Base-by-base conservation (phyloP, 2,113 vertebrate species). In the Macrotis lagotis region DNA sequence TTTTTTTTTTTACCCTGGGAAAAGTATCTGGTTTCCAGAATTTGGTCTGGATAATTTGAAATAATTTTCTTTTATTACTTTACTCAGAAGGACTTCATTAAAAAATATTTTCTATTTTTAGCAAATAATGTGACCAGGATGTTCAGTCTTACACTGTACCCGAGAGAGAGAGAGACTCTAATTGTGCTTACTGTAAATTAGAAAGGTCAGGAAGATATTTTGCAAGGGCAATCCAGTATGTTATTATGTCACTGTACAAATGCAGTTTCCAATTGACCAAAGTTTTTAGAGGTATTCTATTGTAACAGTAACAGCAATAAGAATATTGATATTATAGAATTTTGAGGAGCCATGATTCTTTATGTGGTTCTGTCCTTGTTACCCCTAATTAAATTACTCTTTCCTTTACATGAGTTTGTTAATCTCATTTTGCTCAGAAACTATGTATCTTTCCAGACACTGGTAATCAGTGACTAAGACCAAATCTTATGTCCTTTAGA, bases 61-160 rank as follows among this genome's bases (percentile, higher is more conserved):
- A 83, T 83, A 83, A 83, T 83, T 83, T 83, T 44, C 66, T 83
- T 44, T 83, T 83, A 44, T 83, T 44, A 44, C 66, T 44, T 83
- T 92, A 91, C 91, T 74, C 26, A 91, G n/a, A 95, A 96, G 94
- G 49, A 83, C 66, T 83, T 10, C 37, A 25, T 66, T 37, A 52
- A 50, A 90, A 92, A 51, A 55, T 26, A 59, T 8, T 25, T 53
- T 89, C 51, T 47, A 89, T 44, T 49, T 90, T 50, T 91, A 91
- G 52, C 48, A 94, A 96, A 94, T n/a, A 89, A 10, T 5, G 53
- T 48, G 51, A 92, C 88, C 90, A 89, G 89, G 92, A 91, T 22
- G 25, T 12, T 92, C n/a, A 83, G 66, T 44, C 14, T 83, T 83
- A 7, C 19, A 83, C 19, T 44, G 66, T 83, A 83, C 66, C 19